phyloP scores from a whole-genome alignment of 2,797 vertebrate species.

The Coracias cyanogaster region DNA sequence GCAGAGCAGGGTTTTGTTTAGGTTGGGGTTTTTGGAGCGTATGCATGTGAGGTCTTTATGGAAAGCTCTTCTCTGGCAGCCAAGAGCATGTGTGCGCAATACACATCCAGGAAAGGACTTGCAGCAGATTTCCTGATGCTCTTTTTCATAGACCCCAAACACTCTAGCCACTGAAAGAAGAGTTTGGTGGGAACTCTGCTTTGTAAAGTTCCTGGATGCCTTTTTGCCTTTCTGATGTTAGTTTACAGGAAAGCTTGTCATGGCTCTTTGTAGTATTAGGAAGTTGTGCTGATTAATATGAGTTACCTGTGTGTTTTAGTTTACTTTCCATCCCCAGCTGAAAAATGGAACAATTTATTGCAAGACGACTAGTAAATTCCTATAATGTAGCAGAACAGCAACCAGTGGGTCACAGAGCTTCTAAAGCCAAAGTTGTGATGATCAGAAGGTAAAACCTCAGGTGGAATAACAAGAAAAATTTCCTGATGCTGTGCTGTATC shows the following conservation, averaged over 20 bases:
- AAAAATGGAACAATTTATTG: background rate
- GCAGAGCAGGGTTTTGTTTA: background rate
- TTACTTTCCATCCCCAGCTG: background rate
- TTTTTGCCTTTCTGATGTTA: background rate
- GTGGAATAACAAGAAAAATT: background rate
- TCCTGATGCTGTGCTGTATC: background rate
- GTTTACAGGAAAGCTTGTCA: background rate
- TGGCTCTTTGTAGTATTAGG: background rate
- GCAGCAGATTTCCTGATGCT: background rate
- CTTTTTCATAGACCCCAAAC: background rate
- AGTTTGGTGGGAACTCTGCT: background rate
- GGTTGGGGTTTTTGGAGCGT: background rate
- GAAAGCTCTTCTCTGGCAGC: background rate
- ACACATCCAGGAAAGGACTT: background rate
- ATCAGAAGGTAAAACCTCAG: background rate
- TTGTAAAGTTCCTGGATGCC: background rate
- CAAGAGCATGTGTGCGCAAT: background rate
- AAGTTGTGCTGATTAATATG: background rate
- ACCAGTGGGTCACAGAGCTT: background rate
- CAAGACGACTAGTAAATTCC: background rate
- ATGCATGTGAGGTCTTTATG: background rate
- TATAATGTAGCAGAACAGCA: background rate
- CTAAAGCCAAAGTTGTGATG: background rate
- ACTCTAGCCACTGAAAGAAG: background rate
- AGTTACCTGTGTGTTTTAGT: background rate